phyloP scores from a whole-genome alignment of 2,797 vertebrate species.

The Vespertilio murinus region DNA sequence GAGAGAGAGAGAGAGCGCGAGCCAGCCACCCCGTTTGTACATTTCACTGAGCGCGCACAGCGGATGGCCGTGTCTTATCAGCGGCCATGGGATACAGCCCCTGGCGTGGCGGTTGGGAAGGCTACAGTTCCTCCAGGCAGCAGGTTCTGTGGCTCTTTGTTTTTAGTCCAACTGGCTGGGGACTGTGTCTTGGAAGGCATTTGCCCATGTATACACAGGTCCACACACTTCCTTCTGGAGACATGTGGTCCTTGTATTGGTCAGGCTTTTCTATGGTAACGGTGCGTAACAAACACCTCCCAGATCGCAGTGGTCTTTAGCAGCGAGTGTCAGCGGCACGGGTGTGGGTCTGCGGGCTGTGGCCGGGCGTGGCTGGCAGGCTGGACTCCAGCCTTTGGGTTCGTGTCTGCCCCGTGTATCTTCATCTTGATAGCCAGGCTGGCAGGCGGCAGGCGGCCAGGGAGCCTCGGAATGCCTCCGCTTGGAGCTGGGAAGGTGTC shows the following conservation, averaged over 20 bases:
- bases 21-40: neutral
- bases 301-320: neutral
- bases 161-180: neutral
- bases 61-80: neutral
- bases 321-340: neutral
- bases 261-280: neutral
- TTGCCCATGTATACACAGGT: accelerated
- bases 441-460: neutral
- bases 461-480: neutral
- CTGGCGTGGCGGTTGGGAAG: neutral
- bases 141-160: neutral
- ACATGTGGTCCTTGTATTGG: accelerated
- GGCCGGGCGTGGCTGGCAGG: neutral
- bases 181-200: neutral
- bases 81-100: neutral
- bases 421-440: neutral
- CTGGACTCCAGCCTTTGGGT: neutral
- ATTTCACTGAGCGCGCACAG: neutral
- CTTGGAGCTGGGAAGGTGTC: neutral
- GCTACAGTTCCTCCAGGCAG: neutral
- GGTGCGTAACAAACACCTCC: neutral
- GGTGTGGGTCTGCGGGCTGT: neutral
- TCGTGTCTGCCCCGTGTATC: neutral
- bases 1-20: neutral
- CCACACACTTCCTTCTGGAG: neutral